Base-by-base conservation (phyloP, 37 sponge, comb jelly and placozoan species). In the Ianthella basta region DNA sequence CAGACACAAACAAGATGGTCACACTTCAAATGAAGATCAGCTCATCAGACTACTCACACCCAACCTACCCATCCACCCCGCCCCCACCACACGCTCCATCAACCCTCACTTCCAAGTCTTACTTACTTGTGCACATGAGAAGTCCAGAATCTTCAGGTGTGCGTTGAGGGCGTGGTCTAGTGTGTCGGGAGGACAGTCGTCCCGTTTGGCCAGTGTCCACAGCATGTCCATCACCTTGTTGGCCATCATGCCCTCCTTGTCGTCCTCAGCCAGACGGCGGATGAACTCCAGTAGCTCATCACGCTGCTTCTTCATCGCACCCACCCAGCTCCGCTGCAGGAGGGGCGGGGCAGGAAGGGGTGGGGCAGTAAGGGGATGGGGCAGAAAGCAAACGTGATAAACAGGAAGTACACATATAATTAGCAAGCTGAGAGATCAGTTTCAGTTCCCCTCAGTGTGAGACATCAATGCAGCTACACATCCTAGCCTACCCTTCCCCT, bases 231-330 rank as follows among this genome's bases (percentile, higher is more conserved):
- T 64, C 72, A 98, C 97, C 87, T 98, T 98, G 79, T 80, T 86
- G 33, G 98, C 97, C 90, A 98, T 98, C 54, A 96, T 89, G 57
- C 96, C 98, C 34, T 98, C 98, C 67, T 98, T 98, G 85, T 98
- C 98, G 77, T 98, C 98, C 91, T 98, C 98, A 36, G 98, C 98
- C 25, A 98, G 88, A 64, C 94, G 90, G n/a, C 98, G 68, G 79
- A 98, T 98, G 40, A 98, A 91, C 41, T 96, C 98, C n/a, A 98
- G 73, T 77, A 98, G 87, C 67, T 98, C 97, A 82, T 98, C 98
- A 23, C 94, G 55, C 79, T 89, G 86, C 87, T 91, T 94, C 86
- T 96, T 94, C 41, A 66, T 82, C 29, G 98, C 94, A 36, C 87
- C 90, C 21, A 88, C 92, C 98, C 98, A 98, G 64, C 96, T 96